Base-by-base conservation (phyloP, 2,113 vertebrate species). In the Lasiurus borealis region DNA sequence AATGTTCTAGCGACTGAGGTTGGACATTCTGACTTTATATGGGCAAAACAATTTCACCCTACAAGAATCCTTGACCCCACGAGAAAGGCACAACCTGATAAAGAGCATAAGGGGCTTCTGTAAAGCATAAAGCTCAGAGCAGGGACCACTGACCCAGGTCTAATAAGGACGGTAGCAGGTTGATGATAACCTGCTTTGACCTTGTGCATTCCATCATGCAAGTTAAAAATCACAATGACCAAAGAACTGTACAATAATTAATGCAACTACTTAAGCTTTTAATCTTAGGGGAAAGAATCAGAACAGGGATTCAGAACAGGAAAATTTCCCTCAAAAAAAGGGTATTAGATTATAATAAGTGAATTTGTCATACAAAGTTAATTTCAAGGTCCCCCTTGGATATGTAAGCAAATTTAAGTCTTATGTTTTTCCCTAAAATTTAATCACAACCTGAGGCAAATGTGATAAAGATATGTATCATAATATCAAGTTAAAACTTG, bases 361-460 rank as follows among this genome's bases (percentile, higher is more conserved):
- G 12, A 85, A 71, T 85, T 46, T 80, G 31, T 72, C 66, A 83
- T 46, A 76, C 11, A 18, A 1, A 86, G 34, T 29, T 46, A 59
- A 93, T 69, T 92, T 92, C 5, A 85, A 72, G 27, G 57, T 62
- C 34, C 19, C 48, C 19, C 66, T 71, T 78, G 34, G 31, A 76
- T 72, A n/a, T 23, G 1, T 76, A 81, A 93, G n/a, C 48, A 91
- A 89, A 87, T 82, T 90, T 85, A 90, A 84, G 7, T 76, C 52
- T 88, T 73, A 92, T 15, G 6, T 57, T 77, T 81, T 25, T 80
- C 40, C 83, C 59, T 82, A 90, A 92, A 95, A 85, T 85, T 68
- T 27, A 18, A 76, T 83, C 69, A 88, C 29, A 85, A 94, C 5
- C n/a, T 66, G 48, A 92, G 23, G 25, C 50, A 83, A 95, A 68